Base-by-base conservation (phyloP, 2,888 invertebrate genomes). In the Dryobotodes eremita region DNA sequence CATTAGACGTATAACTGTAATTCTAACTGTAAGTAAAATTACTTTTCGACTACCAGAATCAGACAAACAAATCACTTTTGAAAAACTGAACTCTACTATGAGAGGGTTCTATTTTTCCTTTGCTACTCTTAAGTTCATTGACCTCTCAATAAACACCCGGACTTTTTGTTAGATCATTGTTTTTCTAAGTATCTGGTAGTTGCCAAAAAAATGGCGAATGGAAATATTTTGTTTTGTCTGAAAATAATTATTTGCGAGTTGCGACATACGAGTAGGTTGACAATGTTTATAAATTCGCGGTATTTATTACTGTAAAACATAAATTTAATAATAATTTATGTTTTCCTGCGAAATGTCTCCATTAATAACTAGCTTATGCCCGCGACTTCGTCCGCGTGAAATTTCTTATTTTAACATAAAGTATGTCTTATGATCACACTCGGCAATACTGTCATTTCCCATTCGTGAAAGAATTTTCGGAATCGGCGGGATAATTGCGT, bases 181-280 rank as follows among this genome's bases (percentile, higher is more conserved):
- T 79, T 82, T 84, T 81, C n/a, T 55, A 73, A 80, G 66, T 70
- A 68, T 77, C 59, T 75, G 71, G 71, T 62, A 62, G 78, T 66
- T 88, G 88, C 89, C 85, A 88, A 88, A 76, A 88, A 77, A 73
- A 73, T 17, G 17, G 36, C 2, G n/a, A 55, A 36, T 31, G 36
- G 66, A 31, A 36, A 73, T 75, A 75, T 75, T 78, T 86, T 61
- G 50, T 64, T 75, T 69, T 75, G 48, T 75, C 66, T 65, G 71
- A 75, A 68, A 66, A 71, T 77, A 42, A 42, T 2, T 42, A 85
- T 78, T 76, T 48, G 46, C 46, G 42, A 31, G 31, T 70, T 48
- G 48, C 59, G 53, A 59, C 11, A 3, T 57, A 23, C 69, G 65
- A 79, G 59, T 48, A 15, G 23, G 20, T n/a, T 64, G 66, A 53